Conservation (phyloP, 1,140 invertebrate species). For the Drosophila albomicans region DNA sequence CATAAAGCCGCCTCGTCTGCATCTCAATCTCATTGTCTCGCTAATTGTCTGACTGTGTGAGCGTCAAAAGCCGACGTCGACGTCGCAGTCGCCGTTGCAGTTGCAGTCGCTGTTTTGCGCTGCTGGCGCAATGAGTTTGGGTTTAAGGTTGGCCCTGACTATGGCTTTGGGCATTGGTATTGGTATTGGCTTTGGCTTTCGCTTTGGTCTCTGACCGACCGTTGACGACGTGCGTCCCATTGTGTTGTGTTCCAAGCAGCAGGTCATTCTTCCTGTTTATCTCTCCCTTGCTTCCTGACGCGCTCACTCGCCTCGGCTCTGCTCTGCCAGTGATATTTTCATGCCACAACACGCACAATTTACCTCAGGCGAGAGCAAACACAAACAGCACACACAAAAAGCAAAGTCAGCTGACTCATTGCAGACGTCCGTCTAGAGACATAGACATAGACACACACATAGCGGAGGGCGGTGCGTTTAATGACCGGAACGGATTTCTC, state of each 20-base stretch:
- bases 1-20: constrained; percentile 60
- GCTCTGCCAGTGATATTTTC: constrained; percentile 54
- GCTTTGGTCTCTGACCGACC: constrained; percentile 29
- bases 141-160: constrained; percentile 35
- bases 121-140: constrained; percentile 55
- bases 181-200: constrained; percentile 11
- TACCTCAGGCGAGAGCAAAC: constrained; percentile 49
- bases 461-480: constrained; percentile 70
- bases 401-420: constrained; percentile 82
- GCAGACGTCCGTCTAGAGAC: constrained; percentile 32
- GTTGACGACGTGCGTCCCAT: constrained; percentile 36
- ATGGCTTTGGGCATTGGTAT: constrained; percentile 3
- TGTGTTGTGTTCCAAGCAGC: constrained; percentile 66
- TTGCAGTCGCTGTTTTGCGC: constrained; percentile 6
- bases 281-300: constrained; percentile 39
- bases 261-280: constrained; percentile 83
- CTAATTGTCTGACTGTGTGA: constrained; percentile 71
- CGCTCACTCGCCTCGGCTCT: constrained; percentile 6
- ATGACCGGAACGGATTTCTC: constrained; percentile 82
- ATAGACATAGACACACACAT: too few relatives aligned
- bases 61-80: constrained; percentile 49
- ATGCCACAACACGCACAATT: constrained; percentile 81
- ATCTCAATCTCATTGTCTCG: constrained; percentile 81
- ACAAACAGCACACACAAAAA: constrained; percentile 67
- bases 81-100: not conserved